Evolutionary conservation across 1,140 invertebrate species (phyloP).

Genomic region (Macrobrachium nipponense): DNA sequence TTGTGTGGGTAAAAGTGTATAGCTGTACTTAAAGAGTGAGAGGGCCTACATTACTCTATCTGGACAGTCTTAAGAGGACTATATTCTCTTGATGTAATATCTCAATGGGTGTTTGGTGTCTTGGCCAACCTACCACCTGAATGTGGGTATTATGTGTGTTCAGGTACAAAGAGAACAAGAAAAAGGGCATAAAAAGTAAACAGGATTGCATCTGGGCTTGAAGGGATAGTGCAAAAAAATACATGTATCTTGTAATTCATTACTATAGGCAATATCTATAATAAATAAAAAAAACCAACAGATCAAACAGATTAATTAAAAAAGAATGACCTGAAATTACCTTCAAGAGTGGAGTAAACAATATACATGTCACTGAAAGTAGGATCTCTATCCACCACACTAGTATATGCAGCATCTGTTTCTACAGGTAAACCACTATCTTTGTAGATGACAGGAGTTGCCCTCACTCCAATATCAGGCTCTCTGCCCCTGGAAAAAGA

Average conservation of each 20-base stretch:
- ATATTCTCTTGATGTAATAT: no score
- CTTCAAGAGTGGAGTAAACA: slow-evolving; percentile 51
- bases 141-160: no score
- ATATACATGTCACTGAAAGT: slow-evolving; percentile 54
- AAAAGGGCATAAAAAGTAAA: not conserved
- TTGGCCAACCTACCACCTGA: no score
- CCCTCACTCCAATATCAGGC: slow-evolving; percentile 27
- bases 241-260: no score
- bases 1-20: no score
- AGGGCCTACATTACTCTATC: no score
- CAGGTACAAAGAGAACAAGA: not conserved
- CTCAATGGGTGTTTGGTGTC: no score
- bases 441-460: not conserved
- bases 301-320: not conserved
- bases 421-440: not conserved
- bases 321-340: not conserved
- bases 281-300: not conserved
- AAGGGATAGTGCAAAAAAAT: not conserved
- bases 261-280: no score
- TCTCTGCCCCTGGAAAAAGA: slow-evolving; percentile 19
- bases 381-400: slow-evolving; percentile 28
- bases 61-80: no score
- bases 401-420: slow-evolving; percentile 18
- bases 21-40: no score
- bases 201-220: not conserved